Percentiles rank a stretch among this genome's conserved stretches.
These are phyloP conservation scores for Podabrus alpinus DNA, from an alignment of 2,888 invertebrate species.

Conservation along the genomic window DNA sequence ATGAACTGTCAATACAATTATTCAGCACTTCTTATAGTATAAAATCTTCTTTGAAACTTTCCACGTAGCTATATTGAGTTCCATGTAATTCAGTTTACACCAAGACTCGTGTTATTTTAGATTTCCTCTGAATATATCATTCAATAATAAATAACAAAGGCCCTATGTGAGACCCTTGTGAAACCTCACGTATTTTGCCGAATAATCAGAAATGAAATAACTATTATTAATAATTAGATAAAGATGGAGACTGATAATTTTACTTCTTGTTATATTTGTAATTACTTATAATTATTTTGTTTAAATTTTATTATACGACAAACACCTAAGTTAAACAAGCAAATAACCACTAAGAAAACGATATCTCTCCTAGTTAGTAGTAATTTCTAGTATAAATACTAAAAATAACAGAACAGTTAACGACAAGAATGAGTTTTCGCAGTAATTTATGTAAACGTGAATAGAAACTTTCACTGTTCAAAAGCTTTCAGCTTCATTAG, in stretches of 20 bases:
- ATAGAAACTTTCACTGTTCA: background rate
- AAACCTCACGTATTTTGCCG: no score
- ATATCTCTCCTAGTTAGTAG: background rate
- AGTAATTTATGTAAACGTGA: background rate
- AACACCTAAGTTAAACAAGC: background rate
- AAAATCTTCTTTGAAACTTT: no score
- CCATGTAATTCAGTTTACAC: no score
- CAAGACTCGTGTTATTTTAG: no score
- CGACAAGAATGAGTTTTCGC: background rate
- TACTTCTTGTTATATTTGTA: background rate
- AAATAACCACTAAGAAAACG: background rate
- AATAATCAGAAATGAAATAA: no score
- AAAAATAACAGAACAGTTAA: background rate
- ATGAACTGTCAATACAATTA: no score
- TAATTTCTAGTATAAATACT: background rate
- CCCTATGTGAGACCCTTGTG: no score
- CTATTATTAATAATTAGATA: no score
- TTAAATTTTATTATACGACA: background rate
- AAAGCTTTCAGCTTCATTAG: constrained; percentile 3
- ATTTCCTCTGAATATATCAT: no score
- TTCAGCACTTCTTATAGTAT: no score
- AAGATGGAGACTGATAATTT: background rate
- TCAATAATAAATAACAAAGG: no score
- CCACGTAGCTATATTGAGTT: no score
- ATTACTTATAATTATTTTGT: background rate